Conservation (phyloP, 2,888 invertebrate genomes). For the Morpho deidamia region DNA sequence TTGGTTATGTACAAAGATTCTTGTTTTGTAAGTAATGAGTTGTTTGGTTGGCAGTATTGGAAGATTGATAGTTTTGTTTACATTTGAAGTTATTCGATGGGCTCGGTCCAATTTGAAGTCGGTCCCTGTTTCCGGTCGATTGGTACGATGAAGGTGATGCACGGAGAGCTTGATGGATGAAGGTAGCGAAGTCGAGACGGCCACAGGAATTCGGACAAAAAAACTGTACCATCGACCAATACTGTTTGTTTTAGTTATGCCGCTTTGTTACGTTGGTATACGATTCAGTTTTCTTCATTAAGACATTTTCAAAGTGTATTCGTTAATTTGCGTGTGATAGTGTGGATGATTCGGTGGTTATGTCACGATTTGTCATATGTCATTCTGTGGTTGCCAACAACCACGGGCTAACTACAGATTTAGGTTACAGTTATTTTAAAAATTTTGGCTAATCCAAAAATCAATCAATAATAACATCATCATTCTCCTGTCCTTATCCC, state of each 20-base stretch:
- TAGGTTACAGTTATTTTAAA: constrained; percentile 68
- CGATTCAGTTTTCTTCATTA: constrained; percentile 25
- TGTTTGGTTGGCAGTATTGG: constrained; percentile 11
- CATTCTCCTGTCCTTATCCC: too few species aligned
- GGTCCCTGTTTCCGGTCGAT: constrained; percentile 65
- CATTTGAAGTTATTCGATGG: constrained; percentile 31
- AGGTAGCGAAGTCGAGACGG: constrained; percentile 57
- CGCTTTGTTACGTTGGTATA: constrained; percentile 32
- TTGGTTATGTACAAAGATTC: too few species aligned
- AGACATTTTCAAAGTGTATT: background rate
- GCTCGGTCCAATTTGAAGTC: constrained; percentile 48
- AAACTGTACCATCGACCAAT: constrained; percentile 6
- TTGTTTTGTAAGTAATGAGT: constrained; percentile 1
- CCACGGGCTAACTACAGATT: constrained; percentile 27
- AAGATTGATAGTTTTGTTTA: constrained; percentile 31
- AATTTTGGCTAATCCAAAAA: constrained; percentile 35
- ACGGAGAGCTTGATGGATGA: constrained; percentile 74
- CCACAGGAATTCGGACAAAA: constrained; percentile 55
- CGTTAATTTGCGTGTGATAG: constrained; percentile 19
- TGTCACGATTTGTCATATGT: constrained; percentile 77
- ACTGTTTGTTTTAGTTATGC: constrained; percentile 29
- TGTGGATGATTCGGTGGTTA: constrained; percentile 54
- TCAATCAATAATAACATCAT: too few species aligned
- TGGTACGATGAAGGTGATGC: constrained; percentile 68
- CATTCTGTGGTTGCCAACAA: constrained; percentile 59